A percentile compares a stretch with the other conserved stretches of the same genome.
Evolutionary conservation across 2,888 invertebrate species (phyloP).

Genomic region (Palloptera scutellata): DNA sequence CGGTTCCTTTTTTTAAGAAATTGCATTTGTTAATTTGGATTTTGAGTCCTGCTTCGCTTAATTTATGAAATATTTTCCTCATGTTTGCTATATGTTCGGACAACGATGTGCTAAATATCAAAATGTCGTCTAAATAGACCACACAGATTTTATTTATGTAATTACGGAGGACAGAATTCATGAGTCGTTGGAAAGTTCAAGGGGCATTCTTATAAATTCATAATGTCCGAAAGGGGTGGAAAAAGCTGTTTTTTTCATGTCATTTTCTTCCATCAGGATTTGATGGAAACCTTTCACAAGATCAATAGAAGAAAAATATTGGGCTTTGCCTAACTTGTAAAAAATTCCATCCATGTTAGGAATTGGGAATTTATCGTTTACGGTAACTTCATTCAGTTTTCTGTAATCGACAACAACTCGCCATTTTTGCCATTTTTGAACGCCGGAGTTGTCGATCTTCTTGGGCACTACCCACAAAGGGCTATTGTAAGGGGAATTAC

Average conservation of each 20-base stretch:
- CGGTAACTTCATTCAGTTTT: no score
- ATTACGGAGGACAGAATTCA: conserved; percentile 16
- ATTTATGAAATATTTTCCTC: conserved; percentile 5
- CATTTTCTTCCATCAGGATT: no score
- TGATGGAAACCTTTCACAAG: conserved; percentile 18
- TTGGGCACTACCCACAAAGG: no score
- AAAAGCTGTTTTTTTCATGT: no score
- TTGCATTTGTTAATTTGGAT: conserved; percentile 18
- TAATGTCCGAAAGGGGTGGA: no score
- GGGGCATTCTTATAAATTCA: conserved; percentile 10
- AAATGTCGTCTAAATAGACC: conserved; percentile 17
- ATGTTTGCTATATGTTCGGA: conserved; percentile 15
- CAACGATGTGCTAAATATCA: conserved; percentile 21
- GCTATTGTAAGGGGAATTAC: no score
- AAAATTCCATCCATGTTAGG: no score
- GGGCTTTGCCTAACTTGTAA: no score
- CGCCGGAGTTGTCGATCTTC: no score
- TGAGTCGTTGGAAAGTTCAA: conserved; percentile 2
- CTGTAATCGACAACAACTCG: no score
- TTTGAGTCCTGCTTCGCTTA: conserved; percentile 9
- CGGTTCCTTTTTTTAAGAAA: background rate
- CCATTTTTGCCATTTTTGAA: no score
- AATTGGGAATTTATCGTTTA: no score
- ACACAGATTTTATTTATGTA: conserved; percentile 22
- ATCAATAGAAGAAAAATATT: conserved; percentile 16